A percentile compares a stretch with the other conserved stretches of the same genome.
Conservation (phyloP, 2,888 invertebrate species). For the Andrena flavipes region DNA sequence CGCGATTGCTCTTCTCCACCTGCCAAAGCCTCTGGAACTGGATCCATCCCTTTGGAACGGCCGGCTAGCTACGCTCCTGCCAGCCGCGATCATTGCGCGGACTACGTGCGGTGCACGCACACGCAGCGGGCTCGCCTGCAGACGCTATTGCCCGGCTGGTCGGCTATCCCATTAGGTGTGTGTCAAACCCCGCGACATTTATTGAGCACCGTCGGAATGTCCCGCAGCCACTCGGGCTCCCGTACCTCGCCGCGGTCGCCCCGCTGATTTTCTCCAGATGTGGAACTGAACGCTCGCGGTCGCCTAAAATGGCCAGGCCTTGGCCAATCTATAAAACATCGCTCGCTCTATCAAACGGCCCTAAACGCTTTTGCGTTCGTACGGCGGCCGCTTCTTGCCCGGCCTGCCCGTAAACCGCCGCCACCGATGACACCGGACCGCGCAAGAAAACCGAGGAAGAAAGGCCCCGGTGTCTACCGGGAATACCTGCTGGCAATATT, state of each 20-base stretch:
- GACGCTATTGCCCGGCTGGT: slow-evolving; percentile 30
- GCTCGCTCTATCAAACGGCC: slow-evolving; percentile 65
- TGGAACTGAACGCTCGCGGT: slow-evolving; percentile 63
- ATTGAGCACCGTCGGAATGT: slow-evolving; percentile 76
- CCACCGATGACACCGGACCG: slow-evolving; percentile 53
- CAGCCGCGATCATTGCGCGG: not conserved
- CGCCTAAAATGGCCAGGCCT: slow-evolving; percentile 74
- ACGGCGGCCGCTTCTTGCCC: slow-evolving; percentile 61
- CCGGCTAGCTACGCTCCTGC: slow-evolving; percentile 42
- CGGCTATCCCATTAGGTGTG: slow-evolving; percentile 70
- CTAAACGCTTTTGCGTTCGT: slow-evolving; percentile 68
- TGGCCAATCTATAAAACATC: slow-evolving; percentile 78
- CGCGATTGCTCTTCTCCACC: not conserved
- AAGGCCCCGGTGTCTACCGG: slow-evolving; percentile 45
- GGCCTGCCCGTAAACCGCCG: slow-evolving; percentile 49
- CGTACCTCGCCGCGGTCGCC: slow-evolving; percentile 39
- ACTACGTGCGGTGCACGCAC: slow-evolving; percentile 14
- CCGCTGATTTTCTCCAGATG: slow-evolving; percentile 75
- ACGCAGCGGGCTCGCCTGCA: not conserved
- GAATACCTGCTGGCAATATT: slow-evolving; percentile 57
- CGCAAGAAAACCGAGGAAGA: slow-evolving; percentile 38
- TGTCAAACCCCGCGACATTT: slow-evolving; percentile 78
- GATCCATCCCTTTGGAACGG: not conserved
- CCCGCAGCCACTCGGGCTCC: slow-evolving; percentile 50
- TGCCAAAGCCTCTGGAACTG: not conserved